phyloP scores from a whole-genome alignment of 2,888 invertebrate genomes.

The Taenaris catops region DNA sequence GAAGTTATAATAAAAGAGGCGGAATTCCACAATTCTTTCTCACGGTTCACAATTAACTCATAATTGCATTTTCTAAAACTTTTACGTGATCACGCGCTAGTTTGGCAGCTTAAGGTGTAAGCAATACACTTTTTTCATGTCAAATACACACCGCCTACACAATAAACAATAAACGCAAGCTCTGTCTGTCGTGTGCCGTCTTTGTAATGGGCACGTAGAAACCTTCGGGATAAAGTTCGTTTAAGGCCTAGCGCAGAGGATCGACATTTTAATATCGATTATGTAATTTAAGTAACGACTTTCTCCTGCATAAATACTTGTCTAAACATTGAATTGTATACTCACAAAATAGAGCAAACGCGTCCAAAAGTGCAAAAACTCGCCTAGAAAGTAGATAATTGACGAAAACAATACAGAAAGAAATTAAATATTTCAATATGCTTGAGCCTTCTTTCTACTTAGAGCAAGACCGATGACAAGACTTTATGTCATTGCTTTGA shows the following conservation, averaged over 20 bases:
- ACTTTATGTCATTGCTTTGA: no score
- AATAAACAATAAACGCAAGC: slow-evolving; percentile 45
- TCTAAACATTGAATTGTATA: no score
- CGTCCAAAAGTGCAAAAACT: no score
- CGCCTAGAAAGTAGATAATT: no score
- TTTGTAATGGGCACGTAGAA: slow-evolving; percentile 62
- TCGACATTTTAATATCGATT: background rate
- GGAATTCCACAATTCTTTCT: slow-evolving; percentile 47
- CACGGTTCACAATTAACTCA: slow-evolving; percentile 53
- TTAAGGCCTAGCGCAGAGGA: slow-evolving; percentile 24
- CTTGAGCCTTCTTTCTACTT: no score
- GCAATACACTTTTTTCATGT: slow-evolving; percentile 56
- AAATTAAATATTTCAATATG: no score
- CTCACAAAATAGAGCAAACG: no score
- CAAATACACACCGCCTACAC: slow-evolving; percentile 50
- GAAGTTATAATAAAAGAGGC: slow-evolving; percentile 36
- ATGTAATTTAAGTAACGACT: no score
- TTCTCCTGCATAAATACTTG: no score
- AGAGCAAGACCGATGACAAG: no score
- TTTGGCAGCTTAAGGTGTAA: slow-evolving; percentile 57
- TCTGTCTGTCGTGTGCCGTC: slow-evolving; percentile 46
- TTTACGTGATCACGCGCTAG: slow-evolving; percentile 71
- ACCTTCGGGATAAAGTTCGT: slow-evolving; percentile 51
- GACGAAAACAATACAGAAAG: no score
- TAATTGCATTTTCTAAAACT: slow-evolving; percentile 66